A percentile compares a stretch with the other conserved stretches of the same genome.
Conservation (phyloP, 2,113 vertebrate genomes). For the Prinia subflava region DNA sequence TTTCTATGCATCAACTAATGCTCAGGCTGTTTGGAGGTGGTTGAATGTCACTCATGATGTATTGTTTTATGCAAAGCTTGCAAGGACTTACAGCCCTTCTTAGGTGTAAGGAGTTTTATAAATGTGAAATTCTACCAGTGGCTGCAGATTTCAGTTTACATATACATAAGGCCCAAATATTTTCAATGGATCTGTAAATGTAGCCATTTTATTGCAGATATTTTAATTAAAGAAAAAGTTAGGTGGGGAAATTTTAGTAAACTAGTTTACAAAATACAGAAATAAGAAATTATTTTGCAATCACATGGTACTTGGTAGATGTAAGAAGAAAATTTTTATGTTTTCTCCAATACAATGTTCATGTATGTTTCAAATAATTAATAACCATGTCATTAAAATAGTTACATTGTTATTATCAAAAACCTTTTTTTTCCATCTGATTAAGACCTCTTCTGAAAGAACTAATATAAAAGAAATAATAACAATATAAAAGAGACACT, state of each 20-base stretch:
- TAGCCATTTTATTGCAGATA: background rate
- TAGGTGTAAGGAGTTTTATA: background rate
- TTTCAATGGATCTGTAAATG: background rate
- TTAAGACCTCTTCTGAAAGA: background rate
- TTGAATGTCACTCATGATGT: background rate
- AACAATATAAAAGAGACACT: background rate
- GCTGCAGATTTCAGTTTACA: background rate
- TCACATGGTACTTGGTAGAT: background rate
- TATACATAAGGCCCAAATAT: background rate
- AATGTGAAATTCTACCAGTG: background rate
- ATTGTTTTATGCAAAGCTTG: background rate
- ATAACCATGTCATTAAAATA: background rate
- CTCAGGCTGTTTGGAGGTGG: background rate
- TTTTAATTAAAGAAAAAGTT: background rate
- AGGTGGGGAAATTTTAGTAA: background rate
- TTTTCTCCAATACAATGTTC: background rate
- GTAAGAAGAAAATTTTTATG: background rate
- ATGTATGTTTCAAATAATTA: conserved; percentile 1
- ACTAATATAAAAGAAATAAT: background rate
- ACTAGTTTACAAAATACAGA: background rate
- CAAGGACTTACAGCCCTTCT: background rate
- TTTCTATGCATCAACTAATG: background rate
- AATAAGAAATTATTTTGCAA: conserved; percentile 21
- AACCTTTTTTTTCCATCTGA: background rate
- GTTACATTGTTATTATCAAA: conserved; percentile 8